Evolutionary conservation across 37 sponge, comb jelly and placozoan species (phyloP), one percentile per base, ranked within the genome.

Genomic region (Amphimedon queenslandica): DNA sequence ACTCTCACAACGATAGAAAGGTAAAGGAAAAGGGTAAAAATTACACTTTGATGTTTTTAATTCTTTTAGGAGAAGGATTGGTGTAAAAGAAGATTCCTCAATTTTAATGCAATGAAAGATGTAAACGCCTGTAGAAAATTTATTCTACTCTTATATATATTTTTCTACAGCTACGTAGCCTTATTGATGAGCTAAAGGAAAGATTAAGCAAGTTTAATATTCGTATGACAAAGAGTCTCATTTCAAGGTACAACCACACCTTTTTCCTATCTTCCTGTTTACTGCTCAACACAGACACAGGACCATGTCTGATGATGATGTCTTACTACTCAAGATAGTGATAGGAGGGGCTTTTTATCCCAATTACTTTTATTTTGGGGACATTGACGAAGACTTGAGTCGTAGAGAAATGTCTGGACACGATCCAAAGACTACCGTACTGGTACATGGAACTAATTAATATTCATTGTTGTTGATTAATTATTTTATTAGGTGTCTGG

Each of bases 341-440:
- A 55, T 94, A 56, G 82, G 73, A 63, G 91, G 95, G 13, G 91
- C 88, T 0, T 94, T 94, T 58, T 94, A 94, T 69, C 95, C 95
- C 0, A 80, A 90, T 72, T 94, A 84, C 81, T 94, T 94, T 72
- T 55, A 37, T 32, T 83, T 77, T 83, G 58, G 60, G 1, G 43
- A 38, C 24, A 33, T 67, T 25, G 82, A 90, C 37, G 88, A 94
- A 34, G 83, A 87, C 5, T 31, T 68, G 60, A 77, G 74, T 55
- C 42, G 47, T 36, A 80, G 63, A 55, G 55, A 66, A 24, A 70
- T 94, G 76, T 79, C 69, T 55, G 95, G 95, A 18, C 82, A 75
- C 24, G 78, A 90, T 47, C 88, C 84, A 0, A 55, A 42, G 61
- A 87, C 91, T 1, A 90, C 95, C 32, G 91, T 94, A n/a, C 76